phyloP scores from a whole-genome alignment of 2,113 vertebrate genomes.

The Xyrauchen texanus region DNA sequence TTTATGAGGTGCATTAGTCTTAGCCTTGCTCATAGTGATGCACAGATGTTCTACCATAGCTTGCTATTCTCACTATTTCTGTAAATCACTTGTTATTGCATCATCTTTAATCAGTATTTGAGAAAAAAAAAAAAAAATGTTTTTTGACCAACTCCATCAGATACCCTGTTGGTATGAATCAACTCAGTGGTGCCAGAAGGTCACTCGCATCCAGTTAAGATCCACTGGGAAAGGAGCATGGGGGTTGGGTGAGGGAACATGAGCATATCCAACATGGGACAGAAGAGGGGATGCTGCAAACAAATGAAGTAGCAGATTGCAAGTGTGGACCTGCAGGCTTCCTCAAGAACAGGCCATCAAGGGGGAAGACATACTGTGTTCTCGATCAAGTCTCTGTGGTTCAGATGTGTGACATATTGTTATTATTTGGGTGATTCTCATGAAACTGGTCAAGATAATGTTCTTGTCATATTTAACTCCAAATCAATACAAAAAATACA shows the following conservation, averaged over 20 bases:
- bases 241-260: background rate
- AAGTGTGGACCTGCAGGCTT: conserved; percentile 19
- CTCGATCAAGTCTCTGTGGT: conserved; percentile 5
- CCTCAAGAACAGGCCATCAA: background rate
- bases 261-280: background rate
- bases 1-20: background rate
- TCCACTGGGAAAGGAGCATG: background rate
- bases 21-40: no score
- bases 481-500: no score
- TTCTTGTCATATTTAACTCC: no score
- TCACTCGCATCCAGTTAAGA: conserved; percentile 6
- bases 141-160: no score
- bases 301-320: conserved; percentile 10
- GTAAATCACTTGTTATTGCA: background rate
- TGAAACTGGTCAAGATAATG: no score
- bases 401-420: conserved; percentile 8
- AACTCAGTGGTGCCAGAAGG: conserved; percentile 4
- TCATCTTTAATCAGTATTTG: conserved; percentile 3
- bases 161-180: background rate
- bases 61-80: background rate
- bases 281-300: background rate
- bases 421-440: no score
- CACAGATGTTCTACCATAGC: no score
- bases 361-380: background rate
- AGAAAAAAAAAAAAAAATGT: background rate